These are phyloP conservation scores for Champsocephalus esox DNA, from an alignment of 2,797 vertebrate genomes.

Conservation along the genomic window DNA sequence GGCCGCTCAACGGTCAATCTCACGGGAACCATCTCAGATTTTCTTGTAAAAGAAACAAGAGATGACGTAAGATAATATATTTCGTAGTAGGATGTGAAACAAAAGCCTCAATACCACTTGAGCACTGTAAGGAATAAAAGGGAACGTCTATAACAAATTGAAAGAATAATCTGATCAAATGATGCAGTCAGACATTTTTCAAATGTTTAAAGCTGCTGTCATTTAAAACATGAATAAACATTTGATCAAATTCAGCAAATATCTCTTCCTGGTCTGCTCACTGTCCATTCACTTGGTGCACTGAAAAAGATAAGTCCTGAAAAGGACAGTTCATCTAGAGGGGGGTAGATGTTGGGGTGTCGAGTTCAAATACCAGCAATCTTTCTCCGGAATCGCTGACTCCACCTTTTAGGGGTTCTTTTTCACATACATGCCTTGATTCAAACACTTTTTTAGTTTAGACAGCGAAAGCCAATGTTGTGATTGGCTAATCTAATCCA, in stretches of 20 bases:
- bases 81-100: slow-evolving; percentile 5
- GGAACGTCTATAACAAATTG: too few species aligned
- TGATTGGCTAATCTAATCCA: slow-evolving; percentile 50
- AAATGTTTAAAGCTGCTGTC: slow-evolving; percentile 16
- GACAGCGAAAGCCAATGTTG: slow-evolving; percentile 35
- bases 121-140: background rate
- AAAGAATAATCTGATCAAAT: slow-evolving; percentile 27
- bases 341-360: too few species aligned
- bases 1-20: too few species aligned
- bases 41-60: too few species aligned
- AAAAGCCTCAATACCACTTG: background rate
- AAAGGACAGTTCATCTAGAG: too few species aligned
- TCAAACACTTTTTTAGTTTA: slow-evolving; percentile 29
- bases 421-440: slow-evolving; percentile 19
- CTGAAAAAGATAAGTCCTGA: too few species aligned
- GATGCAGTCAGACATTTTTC: slow-evolving; percentile 20
- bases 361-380: too few species aligned
- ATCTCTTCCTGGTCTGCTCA: too few species aligned
- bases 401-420: background rate
- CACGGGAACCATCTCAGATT: background rate
- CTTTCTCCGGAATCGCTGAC: too few species aligned
- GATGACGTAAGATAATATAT: background rate
- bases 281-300: too few species aligned
- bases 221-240: too few species aligned
- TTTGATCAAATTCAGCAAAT: too few species aligned